phyloP scores from a whole-genome alignment of 2,797 vertebrate species.

The Ispidina lecontei region DNA sequence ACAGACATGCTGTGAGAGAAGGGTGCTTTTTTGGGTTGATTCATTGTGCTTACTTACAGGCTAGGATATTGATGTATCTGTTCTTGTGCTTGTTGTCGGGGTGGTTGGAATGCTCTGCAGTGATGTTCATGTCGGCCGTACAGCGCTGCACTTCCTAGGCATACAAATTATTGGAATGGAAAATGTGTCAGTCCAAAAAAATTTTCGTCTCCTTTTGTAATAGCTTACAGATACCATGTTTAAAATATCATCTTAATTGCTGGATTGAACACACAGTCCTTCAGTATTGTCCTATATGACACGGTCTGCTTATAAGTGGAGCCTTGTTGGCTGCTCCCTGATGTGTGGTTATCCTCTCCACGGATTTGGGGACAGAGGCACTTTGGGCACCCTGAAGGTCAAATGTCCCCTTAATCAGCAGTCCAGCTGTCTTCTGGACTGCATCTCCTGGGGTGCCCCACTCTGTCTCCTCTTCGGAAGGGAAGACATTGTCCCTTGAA shows the following conservation, averaged over 20 bases:
- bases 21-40: neutral
- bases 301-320: neutral
- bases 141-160: conserved; percentile 94
- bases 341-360: neutral
- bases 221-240: neutral
- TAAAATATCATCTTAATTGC: neutral
- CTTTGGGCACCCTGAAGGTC: neutral
- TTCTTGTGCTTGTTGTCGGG: conserved; percentile 99
- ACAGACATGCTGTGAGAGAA: neutral
- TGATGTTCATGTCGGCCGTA: conserved; percentile 95
- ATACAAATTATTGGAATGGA: conserved; percentile 17
- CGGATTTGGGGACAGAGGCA: neutral
- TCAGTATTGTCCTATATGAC: neutral
- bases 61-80: conserved; percentile 99
- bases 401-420: neutral
- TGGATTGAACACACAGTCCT: neutral
- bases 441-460: neutral
- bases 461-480: neutral
- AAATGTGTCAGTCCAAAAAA: neutral
- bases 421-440: neutral
- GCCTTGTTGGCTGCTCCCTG: neutral
- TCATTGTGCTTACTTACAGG: conserved; percentile 86
- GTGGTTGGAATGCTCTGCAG: conserved; percentile 97
- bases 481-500: neutral
- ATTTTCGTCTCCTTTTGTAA: neutral